Base-by-base conservation (phyloP, 2,797 vertebrate species). In the Hippoglossus hippoglossus region DNA sequence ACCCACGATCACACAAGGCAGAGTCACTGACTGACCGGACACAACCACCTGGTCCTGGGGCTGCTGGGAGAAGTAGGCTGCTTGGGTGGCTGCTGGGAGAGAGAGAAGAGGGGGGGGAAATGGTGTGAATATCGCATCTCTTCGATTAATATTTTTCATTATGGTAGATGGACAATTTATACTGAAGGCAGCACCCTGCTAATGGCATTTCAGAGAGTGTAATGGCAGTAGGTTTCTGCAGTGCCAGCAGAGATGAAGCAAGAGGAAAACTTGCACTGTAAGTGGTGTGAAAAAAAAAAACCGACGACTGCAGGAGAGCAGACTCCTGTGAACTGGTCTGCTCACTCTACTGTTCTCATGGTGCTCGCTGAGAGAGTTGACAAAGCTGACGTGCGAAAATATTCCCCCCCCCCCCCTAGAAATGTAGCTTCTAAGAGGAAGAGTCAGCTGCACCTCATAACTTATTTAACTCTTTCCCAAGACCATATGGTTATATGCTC, bases 51-150 rank as follows among this genome's bases (percentile, higher is more conserved):
- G 89, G 90, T 97, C 96, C 67, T 96, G 93, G 1, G 96, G 97
- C 85, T 97, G 96, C 90, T 97, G 95, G 74, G 96, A 95, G 81
- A 98, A 98, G 90, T 96, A 95, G 69, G 96, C 96, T 8, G 94
- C 94, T 79, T 91, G 81, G 65, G 93, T 94, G 93, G 90, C 94
- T 89, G 91, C 89, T 87, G 70, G 10, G 22, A 74, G 34, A 8
- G 13, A 19, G 44, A 19, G 16, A 19, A 10, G 16, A 46, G 44
- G 44, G 44, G 28, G 59, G 63, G 61, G 70, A 15, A 46, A 39
- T 2, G 4, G 8, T 11, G 46, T 79, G 60, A 89, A 59, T 64
- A 57, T 54, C 47, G 56, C 4, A 49, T 54, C 2, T 66, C 34
- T 47, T 36, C 52, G 3, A 71, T 59, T 63, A 26, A 67, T 18